phyloP scores from a whole-genome alignment of 2,888 invertebrate species.

The Phasia obesa region DNA sequence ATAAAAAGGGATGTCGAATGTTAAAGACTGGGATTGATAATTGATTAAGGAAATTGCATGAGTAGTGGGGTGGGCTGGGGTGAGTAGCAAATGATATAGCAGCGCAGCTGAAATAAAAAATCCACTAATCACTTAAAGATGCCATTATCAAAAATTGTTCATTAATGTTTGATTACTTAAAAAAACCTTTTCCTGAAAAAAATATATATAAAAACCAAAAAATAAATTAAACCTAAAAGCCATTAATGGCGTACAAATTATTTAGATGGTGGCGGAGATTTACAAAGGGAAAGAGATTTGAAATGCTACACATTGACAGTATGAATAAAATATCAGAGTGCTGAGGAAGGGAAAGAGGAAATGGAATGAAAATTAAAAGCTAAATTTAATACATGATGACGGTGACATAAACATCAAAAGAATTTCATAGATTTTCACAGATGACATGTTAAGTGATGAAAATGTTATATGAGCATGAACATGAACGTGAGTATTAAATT shows the following conservation, averaged over 20 bases:
- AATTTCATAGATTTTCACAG: slow-evolving; percentile 3
- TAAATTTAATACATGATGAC: slow-evolving; percentile 2
- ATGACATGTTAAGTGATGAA: not conserved
- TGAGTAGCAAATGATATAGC: not conserved
- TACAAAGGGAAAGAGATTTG: slow-evolving; percentile 2
- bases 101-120: slow-evolving; percentile 8
- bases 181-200: too few relatives aligned
- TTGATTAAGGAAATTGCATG: slow-evolving; percentile 31
- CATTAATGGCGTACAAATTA: slow-evolving; percentile 44
- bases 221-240: slow-evolving; percentile 36
- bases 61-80: not conserved
- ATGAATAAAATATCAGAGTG: not conserved
- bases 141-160: slow-evolving; percentile 42
- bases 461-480: not conserved
- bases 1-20: slow-evolving; percentile 22
- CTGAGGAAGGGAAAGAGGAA: not conserved
- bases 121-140: slow-evolving; percentile 61
- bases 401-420: slow-evolving; percentile 39
- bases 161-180: slow-evolving; percentile 19
- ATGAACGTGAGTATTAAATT: slow-evolving; percentile 21
- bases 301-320: not conserved
- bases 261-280: not conserved
- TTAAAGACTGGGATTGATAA: slow-evolving; percentile 53
- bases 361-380: slow-evolving; percentile 12
- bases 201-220: not conserved